Conservation (phyloP, 64 coral and sea anemone species). For the Actinia equina region DNA sequence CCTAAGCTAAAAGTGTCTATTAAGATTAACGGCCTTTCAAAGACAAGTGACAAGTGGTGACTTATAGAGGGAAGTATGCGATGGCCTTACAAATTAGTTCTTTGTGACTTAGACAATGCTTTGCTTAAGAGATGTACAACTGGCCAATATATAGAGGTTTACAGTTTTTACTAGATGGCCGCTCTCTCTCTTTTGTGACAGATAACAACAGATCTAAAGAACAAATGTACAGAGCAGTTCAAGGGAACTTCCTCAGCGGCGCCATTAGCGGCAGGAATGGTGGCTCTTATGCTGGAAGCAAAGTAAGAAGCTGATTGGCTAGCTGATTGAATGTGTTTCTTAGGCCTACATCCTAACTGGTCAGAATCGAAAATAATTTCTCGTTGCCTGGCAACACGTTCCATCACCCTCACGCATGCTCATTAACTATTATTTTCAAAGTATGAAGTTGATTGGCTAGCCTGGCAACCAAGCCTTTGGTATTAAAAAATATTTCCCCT, state of each 20-base stretch:
- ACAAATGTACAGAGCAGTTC: constrained; percentile 95
- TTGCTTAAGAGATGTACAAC: background rate
- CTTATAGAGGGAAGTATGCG: no score
- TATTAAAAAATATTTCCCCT: no score
- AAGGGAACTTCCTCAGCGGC: constrained; percentile 97
- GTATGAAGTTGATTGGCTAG: no score
- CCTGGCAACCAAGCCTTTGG: no score
- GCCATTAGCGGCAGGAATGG: constrained; percentile 83
- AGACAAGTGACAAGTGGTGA: no score
- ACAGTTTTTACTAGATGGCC: background rate
- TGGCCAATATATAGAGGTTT: background rate
- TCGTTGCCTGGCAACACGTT: no score
- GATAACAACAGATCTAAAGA: constrained; percentile 91
- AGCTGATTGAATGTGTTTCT: background rate
- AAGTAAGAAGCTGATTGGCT: constrained; percentile 68
- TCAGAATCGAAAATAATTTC: no score
- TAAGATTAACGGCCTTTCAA: no score
- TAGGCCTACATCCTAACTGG: background rate
- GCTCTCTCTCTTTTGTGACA: background rate
- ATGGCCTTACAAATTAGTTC: no score
- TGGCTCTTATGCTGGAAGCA: constrained; percentile 79
- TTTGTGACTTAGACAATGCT: background rate
- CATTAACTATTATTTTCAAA: background rate
- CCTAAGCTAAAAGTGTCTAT: no score
- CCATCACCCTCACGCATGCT: background rate